A percentile compares a stretch with the other conserved stretches of the same genome.
Conservation (phyloP, 2,888 invertebrate species). For the Bruchidius siliquastri region DNA sequence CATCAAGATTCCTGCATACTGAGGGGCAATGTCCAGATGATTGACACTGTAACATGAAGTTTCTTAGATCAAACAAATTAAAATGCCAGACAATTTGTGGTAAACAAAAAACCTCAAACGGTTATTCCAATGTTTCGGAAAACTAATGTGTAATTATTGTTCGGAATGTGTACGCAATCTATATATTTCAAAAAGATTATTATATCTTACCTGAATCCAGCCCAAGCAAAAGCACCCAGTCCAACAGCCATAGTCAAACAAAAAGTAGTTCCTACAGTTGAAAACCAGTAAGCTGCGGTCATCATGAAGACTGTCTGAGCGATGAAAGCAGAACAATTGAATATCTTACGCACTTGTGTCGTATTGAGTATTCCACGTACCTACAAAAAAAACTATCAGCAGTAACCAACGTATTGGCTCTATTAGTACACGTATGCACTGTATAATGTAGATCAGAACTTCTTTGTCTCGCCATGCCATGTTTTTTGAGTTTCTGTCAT, state of each 20-base stretch:
- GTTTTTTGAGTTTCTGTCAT: too few species aligned
- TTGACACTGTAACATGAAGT: constrained; percentile 22
- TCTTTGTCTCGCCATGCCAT: too few species aligned
- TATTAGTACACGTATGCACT: too few species aligned
- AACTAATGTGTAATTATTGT: too few species aligned
- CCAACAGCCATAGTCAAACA: constrained; percentile 86
- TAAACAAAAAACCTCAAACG: too few species aligned
- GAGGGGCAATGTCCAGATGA: constrained; percentile 30
- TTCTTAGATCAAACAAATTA: not conserved
- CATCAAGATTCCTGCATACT: constrained; percentile 28
- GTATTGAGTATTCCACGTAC: constrained; percentile 57
- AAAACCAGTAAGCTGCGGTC: constrained; percentile 69
- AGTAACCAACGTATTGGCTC: too few species aligned
- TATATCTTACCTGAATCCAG: constrained; percentile 76
- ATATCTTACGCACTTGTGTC: constrained; percentile 64
- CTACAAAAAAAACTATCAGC: not conserved
- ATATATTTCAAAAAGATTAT: too few species aligned
- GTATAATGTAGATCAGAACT: too few species aligned
- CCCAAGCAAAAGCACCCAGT: constrained; percentile 88
- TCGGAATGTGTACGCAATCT: too few species aligned
- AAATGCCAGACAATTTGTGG: not conserved
- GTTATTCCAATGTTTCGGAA: too few species aligned
- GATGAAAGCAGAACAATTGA: constrained; percentile 71
- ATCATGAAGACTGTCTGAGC: constrained; percentile 83
- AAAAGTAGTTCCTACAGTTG: constrained; percentile 63